A percentile compares a stretch with the other conserved stretches of the same genome.
phyloP scores from a whole-genome alignment of 1,140 invertebrate genomes.

The Thrips palmi region DNA sequence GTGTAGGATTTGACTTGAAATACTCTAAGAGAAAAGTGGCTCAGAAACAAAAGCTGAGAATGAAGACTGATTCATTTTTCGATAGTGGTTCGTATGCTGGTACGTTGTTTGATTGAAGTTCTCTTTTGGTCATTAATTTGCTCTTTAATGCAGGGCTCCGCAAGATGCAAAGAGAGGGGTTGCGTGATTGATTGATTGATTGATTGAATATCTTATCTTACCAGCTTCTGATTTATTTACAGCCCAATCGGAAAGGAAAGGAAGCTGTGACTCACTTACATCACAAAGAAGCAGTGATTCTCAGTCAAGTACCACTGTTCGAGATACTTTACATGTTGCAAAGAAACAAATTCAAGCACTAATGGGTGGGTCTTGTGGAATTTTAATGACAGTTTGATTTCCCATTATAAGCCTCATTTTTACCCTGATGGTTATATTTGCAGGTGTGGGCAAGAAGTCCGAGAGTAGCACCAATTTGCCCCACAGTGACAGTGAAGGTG shows the following conservation, averaged over 20 bases:
- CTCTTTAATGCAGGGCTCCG: too few species aligned
- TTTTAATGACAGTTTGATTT: neutral
- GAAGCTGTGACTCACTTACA: slow-evolving; percentile 32
- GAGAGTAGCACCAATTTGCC: slow-evolving; percentile 14
- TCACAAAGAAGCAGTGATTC: slow-evolving; percentile 29
- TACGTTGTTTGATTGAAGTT: too few species aligned
- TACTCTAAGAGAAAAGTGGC: too few species aligned
- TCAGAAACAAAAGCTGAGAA: too few species aligned
- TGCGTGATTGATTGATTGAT: too few species aligned
- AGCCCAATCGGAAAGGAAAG: slow-evolving; percentile 24
- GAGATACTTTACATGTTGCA: slow-evolving; percentile 21
- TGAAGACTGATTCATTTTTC: too few species aligned
- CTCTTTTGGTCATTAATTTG: too few species aligned
- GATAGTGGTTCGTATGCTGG: too few species aligned
- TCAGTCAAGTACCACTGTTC: slow-evolving; percentile 19
- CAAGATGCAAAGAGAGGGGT: too few species aligned
- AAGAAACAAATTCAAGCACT: slow-evolving; percentile 24
- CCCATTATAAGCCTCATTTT: neutral
- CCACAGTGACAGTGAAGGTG: slow-evolving; percentile 32
- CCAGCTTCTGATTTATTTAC: slow-evolving; percentile 5
- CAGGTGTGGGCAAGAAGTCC: slow-evolving; percentile 17
- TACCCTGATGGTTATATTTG: slow-evolving; percentile 3
- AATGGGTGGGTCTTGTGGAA: slow-evolving; percentile 18
- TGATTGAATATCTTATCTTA: too few species aligned
- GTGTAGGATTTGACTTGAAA: too few species aligned